Evolutionary conservation across 2,113 vertebrate species (phyloP).

Genomic region (Polypterus senegalus): DNA sequence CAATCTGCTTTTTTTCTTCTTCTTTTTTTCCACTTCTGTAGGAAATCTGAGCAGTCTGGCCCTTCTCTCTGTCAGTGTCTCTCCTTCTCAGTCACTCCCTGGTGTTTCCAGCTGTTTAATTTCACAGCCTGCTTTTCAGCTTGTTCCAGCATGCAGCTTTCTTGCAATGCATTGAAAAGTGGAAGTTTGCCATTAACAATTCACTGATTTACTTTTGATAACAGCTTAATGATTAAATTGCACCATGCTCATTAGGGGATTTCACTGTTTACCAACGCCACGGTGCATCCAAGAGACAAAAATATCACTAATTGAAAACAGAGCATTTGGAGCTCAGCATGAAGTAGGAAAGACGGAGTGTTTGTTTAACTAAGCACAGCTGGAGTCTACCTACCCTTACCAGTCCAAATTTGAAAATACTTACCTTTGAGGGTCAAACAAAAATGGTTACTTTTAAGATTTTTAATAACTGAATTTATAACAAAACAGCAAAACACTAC

Average conservation of each 20-base stretch:
- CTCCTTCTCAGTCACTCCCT: no score
- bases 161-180: constrained; percentile 4
- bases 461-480: no score
- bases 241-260: constrained; percentile 7
- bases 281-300: constrained; percentile 17
- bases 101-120: background rate
- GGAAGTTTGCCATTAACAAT: constrained; percentile 2
- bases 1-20: no score
- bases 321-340: constrained; percentile 8
- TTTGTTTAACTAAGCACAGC: constrained; percentile 15
- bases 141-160: background rate
- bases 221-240: constrained; percentile 19
- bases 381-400: constrained; percentile 24
- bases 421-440: constrained; percentile 19
- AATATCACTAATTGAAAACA: constrained; percentile 15
- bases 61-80: no score
- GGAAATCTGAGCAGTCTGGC: no score
- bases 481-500: background rate
- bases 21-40: no score
- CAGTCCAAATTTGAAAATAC: constrained; percentile 26
- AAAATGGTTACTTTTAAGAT: no score
- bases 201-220: constrained; percentile 7
- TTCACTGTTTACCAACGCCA: constrained; percentile 20
- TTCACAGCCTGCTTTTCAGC: constrained; percentile 2
- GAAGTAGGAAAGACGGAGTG: constrained; percentile 17